phyloP scores from a whole-genome alignment of 2,888 invertebrate genomes.

The Drosophila lutescens region DNA sequence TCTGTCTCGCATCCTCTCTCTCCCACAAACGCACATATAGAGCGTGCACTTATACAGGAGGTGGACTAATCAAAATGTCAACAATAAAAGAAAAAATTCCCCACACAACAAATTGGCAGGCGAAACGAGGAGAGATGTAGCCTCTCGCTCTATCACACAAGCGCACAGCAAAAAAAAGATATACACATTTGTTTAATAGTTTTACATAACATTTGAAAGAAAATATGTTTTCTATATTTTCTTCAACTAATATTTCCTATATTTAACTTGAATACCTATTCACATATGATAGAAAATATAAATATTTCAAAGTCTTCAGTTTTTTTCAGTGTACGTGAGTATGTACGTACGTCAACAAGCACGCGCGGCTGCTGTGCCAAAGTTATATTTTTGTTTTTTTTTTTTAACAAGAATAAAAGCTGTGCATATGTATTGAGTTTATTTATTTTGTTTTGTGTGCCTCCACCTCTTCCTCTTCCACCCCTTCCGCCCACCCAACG shows the following conservation, averaged over 20 bases:
- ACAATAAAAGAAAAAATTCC: conserved; percentile 58
- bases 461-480: neutral
- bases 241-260: no score
- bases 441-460: conserved; percentile 48
- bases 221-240: no score
- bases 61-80: conserved; percentile 57
- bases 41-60: conserved; percentile 23
- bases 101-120: conserved; percentile 64
- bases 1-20: conserved; percentile 48
- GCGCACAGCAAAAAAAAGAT: no score
- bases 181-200: no score
- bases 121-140: no score
- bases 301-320: no score
- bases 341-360: conserved; percentile 41
- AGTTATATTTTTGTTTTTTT: conserved; percentile 8
- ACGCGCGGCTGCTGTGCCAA: conserved; percentile 40
- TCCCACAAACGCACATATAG: conserved; percentile 8
- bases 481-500: neutral
- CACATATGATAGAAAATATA: no score
- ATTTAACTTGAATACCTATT: no score
- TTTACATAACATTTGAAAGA: no score
- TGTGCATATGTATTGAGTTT: conserved; percentile 36
- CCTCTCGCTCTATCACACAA: no score
- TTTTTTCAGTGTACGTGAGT: neutral
- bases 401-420: conserved; percentile 44